A percentile compares a stretch with the other conserved stretches of the same genome.
Conservation (phyloP, 2,797 vertebrate species). For the Lithobates pipiens region DNA sequence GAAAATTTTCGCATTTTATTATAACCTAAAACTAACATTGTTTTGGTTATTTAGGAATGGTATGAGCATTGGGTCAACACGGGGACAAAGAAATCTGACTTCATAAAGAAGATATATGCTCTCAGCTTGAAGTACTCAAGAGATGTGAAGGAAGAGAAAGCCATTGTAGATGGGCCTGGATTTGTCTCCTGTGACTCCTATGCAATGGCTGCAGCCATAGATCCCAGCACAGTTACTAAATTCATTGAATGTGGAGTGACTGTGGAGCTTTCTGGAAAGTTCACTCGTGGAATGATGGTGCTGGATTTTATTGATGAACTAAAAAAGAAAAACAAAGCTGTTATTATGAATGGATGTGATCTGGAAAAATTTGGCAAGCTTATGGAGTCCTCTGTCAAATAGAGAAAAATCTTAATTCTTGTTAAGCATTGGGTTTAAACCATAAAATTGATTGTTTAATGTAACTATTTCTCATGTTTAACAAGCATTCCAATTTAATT, state of each 20-base stretch:
- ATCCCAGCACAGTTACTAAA: conserved; percentile 71
- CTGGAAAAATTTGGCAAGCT: conserved; percentile 76
- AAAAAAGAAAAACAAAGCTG: conserved; percentile 71
- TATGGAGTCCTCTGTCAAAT: conserved; percentile 79
- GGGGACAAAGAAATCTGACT: conserved; percentile 79
- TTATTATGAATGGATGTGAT: conserved; percentile 78
- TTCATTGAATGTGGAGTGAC: conserved; percentile 69
- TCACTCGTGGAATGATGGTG: conserved; percentile 82
- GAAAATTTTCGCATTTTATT: no score
- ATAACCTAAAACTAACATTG: not conserved
- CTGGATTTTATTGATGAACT: conserved; percentile 73
- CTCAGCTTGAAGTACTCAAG: conserved; percentile 64
- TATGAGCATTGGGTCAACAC: conserved; percentile 79
- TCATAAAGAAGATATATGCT: conserved; percentile 77
- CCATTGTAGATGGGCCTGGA: conserved; percentile 66
- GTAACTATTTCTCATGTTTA: no score
- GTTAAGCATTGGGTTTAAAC: no score
- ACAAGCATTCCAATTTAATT: no score
- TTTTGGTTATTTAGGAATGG: conserved; percentile 73
- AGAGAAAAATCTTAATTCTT: conserved; percentile 36
- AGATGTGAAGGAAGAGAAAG: conserved; percentile 66
- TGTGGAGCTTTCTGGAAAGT: conserved; percentile 76
- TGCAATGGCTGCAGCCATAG: conserved; percentile 79
- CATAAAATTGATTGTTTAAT: no score
- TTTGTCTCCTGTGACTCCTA: conserved; percentile 84